These are phyloP conservation scores for Rhynchotus rufescens DNA, from an alignment of 2,797 vertebrate species.

Conservation along the genomic window DNA sequence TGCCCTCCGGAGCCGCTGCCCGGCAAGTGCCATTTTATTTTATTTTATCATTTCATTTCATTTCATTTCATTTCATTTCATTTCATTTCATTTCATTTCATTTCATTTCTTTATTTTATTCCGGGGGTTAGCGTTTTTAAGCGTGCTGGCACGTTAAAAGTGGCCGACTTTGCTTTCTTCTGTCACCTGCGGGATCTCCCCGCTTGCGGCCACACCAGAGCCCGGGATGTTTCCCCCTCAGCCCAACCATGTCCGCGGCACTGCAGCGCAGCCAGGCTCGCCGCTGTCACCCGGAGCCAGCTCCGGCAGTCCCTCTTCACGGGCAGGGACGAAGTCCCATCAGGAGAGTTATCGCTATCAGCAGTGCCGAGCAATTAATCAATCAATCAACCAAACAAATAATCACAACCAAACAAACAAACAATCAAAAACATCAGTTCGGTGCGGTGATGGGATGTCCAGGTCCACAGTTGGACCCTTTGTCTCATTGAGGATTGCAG, in stretches of 20 bases:
- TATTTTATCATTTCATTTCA: no score
- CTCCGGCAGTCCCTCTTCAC: not conserved
- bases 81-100: no score
- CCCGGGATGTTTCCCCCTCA: not conserved
- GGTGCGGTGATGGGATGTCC: not conserved
- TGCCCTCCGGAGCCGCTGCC: no score
- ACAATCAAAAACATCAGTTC: no score
- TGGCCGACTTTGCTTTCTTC: not conserved
- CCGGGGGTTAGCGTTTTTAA: no score
- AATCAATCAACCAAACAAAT: no score
- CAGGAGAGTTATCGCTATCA: rapidly evolving
- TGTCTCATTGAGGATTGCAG: not conserved
- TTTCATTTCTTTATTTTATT: not conserved
- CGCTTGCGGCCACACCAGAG: no score
- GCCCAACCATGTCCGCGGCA: no score
- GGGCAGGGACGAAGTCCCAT: not conserved
- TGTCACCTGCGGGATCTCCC: not conserved
- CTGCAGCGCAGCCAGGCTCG: not conserved
- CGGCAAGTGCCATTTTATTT: no score
- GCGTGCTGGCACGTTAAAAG: no score
- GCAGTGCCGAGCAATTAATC: rapidly evolving
- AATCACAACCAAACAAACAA: no score
- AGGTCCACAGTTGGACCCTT: rapidly evolving
- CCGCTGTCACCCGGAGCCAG: not conserved
- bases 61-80: no score